A percentile compares a stretch with the other conserved stretches of the same genome.
These are phyloP conservation scores for Cyaniris semiargus DNA, from an alignment of 2,888 invertebrate genomes.

Conservation along the genomic window DNA sequence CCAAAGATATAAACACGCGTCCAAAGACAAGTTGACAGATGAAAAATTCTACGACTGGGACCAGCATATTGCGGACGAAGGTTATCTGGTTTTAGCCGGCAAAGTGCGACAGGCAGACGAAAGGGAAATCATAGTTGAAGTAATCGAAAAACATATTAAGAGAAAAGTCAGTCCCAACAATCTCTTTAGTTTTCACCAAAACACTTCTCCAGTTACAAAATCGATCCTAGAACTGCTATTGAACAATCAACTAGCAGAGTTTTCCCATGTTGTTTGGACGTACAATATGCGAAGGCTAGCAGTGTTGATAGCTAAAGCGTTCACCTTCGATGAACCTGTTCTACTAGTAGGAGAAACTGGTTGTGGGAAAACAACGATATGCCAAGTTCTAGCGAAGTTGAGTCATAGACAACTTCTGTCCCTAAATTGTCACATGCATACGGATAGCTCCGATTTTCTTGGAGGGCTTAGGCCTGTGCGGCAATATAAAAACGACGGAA, in stretches of 20 bases:
- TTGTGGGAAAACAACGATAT: constrained; percentile 98
- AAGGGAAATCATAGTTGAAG: constrained; percentile 87
- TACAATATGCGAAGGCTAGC: constrained; percentile 92
- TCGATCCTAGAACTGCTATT: constrained; percentile 84
- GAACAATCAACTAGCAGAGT: constrained; percentile 77
- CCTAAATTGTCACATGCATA: constrained; percentile 99
- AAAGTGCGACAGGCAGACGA: constrained; percentile 93
- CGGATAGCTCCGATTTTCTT: constrained; percentile 98
- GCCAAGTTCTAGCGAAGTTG: constrained; percentile 90
- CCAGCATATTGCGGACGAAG: constrained; percentile 97
- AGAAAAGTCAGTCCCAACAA: constrained; percentile 85
- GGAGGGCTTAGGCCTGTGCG: constrained; percentile 96
- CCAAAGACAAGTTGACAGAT: constrained; percentile 76
- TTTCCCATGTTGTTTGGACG: constrained; percentile 96
- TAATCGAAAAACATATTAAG: constrained; percentile 89
- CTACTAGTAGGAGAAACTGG: constrained; percentile 98
- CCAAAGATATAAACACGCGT: constrained; percentile 91
- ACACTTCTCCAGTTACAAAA: constrained; percentile 89
- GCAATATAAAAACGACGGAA: constrained; percentile 79
- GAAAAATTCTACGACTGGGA: constrained; percentile 94
- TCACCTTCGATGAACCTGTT: constrained; percentile 95
- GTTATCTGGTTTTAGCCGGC: constrained; percentile 95
- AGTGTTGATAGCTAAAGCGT: constrained; percentile 89
- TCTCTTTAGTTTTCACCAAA: constrained; percentile 84
- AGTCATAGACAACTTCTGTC: constrained; percentile 85